Conservation (phyloP, 2,888 invertebrate species). For the Celastrina argiolus region DNA sequence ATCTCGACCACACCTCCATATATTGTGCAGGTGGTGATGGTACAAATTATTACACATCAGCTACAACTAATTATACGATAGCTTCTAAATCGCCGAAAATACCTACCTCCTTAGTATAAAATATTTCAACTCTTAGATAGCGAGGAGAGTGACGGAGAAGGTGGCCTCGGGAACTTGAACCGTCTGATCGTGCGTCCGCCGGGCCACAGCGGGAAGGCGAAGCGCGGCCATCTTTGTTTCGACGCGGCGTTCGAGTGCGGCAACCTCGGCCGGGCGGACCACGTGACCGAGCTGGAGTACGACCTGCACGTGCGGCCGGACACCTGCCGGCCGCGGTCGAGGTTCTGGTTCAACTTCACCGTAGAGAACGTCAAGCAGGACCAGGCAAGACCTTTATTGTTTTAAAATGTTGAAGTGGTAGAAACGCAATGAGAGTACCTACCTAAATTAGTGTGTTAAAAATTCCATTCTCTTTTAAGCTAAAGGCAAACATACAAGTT, state of each 20-base stretch:
- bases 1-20: conserved; percentile 81
- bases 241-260: conserved; percentile 98
- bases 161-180: conserved; percentile 95
- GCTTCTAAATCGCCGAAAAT: conserved; percentile 33
- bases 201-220: conserved; percentile 96
- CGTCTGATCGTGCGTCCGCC: conserved; percentile 91
- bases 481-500: too few relatives aligned
- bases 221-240: conserved; percentile 96
- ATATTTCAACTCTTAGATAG: conserved; percentile 78
- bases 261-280: conserved; percentile 96
- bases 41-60: conserved; percentile 38
- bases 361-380: conserved; percentile 96
- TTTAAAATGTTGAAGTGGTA: too few relatives aligned
- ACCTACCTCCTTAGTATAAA: conserved; percentile 26
- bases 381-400: conserved; percentile 78
- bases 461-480: too few relatives aligned
- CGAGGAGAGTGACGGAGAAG: conserved; percentile 95
- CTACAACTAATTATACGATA: conserved; percentile 42
- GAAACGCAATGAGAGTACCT: too few relatives aligned
- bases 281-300: conserved; percentile 95
- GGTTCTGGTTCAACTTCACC: conserved; percentile 99
- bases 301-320: conserved; percentile 97
- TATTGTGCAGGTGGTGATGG: conserved; percentile 79
- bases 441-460: too few relatives aligned
- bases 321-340: conserved; percentile 93